Evolutionary conservation across 2,888 invertebrate genomes (phyloP), one percentile per base, ranked within the genome.

Genomic region (Aquatica leii): DNA sequence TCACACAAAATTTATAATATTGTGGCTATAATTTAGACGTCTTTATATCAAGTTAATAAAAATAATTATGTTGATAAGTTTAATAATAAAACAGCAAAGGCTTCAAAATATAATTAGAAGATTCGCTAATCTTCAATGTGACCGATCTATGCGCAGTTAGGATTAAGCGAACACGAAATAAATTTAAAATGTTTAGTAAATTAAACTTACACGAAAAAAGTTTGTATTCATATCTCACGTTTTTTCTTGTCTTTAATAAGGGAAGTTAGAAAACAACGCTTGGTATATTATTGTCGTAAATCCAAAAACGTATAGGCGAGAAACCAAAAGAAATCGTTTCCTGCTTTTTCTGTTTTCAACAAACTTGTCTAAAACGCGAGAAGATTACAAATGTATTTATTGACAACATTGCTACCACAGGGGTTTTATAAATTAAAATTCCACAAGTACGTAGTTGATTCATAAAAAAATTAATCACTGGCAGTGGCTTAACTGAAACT

Each of bases 381-480:
- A 51, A 43, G 52, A 24, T 52, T 41, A 51, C 52, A 59, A 59
- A 59, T 24, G 52, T 58, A 58, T 46, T 34, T 52, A 59, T 59
- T 50, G 50, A 58, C 51, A 50, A 50, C 31, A 15, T 34, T 24
- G 24, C 15, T 50, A 34, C 50, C 50, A 34, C 50, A 24, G 50
- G 50, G 34, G 50, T 50, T 51, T 51, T 50, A 58, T 40, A 58
- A 58, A 51, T 51, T 51, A 58, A 58, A 58, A 50, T 58, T 51
- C 58, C 51, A 35, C 50, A 41, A 57, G 57, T 57, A 50, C 21
- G 49, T 48, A 35, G 12, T 41, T 9, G 6, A 43, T 20, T 12
- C 49, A 21, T 17, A 17, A 58, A 54, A 58, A 58, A 50, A 58
- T 58, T 40, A 58, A 58, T 50, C 37, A 57, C 41, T 2, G 18